These are phyloP conservation scores for Pegea sp. DNA, from an alignment of 23 tunicate species.

Conservation along the genomic window DNA sequence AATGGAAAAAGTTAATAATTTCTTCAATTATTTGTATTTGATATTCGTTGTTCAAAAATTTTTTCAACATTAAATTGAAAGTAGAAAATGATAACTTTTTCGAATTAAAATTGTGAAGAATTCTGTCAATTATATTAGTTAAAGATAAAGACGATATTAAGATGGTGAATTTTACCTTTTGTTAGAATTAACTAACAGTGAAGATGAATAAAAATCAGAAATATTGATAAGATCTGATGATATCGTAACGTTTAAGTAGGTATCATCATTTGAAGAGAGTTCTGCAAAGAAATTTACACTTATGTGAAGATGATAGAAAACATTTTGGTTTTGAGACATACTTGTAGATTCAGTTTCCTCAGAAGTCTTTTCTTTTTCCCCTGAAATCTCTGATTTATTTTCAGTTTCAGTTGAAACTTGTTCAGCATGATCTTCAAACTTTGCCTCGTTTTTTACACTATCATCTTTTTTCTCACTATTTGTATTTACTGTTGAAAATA, in stretches of 20 bases:
- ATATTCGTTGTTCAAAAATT: conserved; percentile 45
- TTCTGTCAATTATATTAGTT: conserved; percentile 1
- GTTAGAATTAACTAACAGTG: too few relatives aligned
- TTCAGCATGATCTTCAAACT: conserved; percentile 2
- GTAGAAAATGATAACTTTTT: conserved; percentile 37
- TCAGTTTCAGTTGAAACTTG: neutral
- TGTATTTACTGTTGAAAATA: too few relatives aligned
- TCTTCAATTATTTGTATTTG: conserved; percentile 32
- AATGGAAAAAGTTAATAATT: conserved; percentile 56
- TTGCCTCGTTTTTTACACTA: conserved; percentile 1
- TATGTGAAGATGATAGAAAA: too few relatives aligned
- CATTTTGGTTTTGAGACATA: too few relatives aligned
- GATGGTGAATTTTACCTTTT: too few relatives aligned
- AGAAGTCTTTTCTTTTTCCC: neutral
- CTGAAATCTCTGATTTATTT: neutral
- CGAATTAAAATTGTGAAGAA: conserved; percentile 65
- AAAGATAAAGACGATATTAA: neutral
- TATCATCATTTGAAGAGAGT: too few relatives aligned
- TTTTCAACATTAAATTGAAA: conserved; percentile 43
- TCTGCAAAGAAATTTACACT: too few relatives aligned
- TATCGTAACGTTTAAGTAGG: too few relatives aligned
- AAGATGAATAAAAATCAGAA: too few relatives aligned
- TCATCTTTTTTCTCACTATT: conserved; percentile 3
- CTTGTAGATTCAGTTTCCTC: neutral
- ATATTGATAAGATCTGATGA: too few relatives aligned